Base-by-base conservation (phyloP, 1,140 invertebrate species). In the Neodiprion virginianus region DNA sequence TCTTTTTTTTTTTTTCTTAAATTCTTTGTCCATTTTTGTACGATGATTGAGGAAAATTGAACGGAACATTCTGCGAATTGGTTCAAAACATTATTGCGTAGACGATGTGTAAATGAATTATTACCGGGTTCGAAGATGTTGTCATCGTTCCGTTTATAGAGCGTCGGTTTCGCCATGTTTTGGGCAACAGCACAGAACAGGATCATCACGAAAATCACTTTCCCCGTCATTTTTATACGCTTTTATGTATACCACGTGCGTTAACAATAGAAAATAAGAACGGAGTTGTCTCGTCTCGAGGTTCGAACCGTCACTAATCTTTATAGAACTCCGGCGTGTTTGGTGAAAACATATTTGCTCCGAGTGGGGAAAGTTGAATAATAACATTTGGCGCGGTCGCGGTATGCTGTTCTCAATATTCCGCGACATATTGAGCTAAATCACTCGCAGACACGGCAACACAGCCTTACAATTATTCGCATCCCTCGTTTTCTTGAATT, bases 81-180 rank as follows among this genome's bases (percentile, higher is more conserved):
- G 10, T 69, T 23, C 11, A 69, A 69, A 21, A 69, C 4, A 40
- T 40, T 40, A 40, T 40, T 40, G 28, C 28, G 28, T 40, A 2
- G 28, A 40, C 28, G 28, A 65, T 21, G 12, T 21, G 61, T 65
- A 17, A 71, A 50, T 23, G 48, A 71, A 4, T 28, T 12, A 10
- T 81, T 72, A 87, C 86, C 85, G 76, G 84, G 84, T 71, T 86
- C 85, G 72, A 84, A 87, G 71, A 85, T 76, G 72, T 87, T 86
- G 71, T 86, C 85, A 28, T 81, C 79, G 50, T 86, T 87, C 17
- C 78, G 78, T 72, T 86, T 85, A 76, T 87, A 87, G 73, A 87
- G 85, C 23, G 82, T 87, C 5, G 86, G 82, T 74, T 85, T 86
- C 17, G 75, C 82, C 23, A 82, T n/a, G 3, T 77, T 77, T 70